Evolutionary conservation across 2,797 vertebrate species (phyloP), one percentile per base, ranked within the genome.

Genomic region (Rhadinocentrus ornatus): DNA sequence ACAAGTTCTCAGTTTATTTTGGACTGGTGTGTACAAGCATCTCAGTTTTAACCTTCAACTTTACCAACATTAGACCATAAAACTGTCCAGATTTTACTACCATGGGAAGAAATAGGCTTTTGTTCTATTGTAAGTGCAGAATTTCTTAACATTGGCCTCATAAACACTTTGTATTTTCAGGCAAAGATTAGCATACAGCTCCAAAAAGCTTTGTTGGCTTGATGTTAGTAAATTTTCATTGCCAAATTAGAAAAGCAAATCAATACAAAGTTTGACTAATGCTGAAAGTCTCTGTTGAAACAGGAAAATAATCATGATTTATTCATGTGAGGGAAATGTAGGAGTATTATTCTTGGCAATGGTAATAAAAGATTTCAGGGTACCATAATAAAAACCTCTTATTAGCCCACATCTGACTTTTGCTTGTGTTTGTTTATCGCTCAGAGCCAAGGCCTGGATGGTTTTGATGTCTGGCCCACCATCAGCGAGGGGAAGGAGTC

Each of bases 401-500:
- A 35, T 63, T 41, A 35, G 35, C 31, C 24, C 27, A 6, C 15
- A 1, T 11, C 1, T 22, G 15, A 13, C 26, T 15, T 58, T 9
- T 10, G 60, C 37, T 29, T 3, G 32, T 65, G 0, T 60, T 8
- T 60, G 39, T 66, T 24, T 46, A 52, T 12, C 31, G 89, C 92
- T 1, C 93, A 88, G 0, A 93, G 94, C 0, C 93, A 84, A 0
- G 93, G 93, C 3, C 90, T 99, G 58, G 98, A 99, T 1, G 98
- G 98, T 15, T 97, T 96, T 4, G 92, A 99, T 0, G 93, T 98
- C 26, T 99, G 98, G 98, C 86, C 95, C 0, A 86, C 95, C 56
- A 96, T 99, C 91, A 99, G 97, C 0, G 97, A 98, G 66, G 96
- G 95, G 63, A 95, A 84, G 78, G 94, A 94, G 55, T 99, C 97